Percentiles rank a stretch among this genome's conserved stretches.
phyloP scores from a whole-genome alignment of 2,888 invertebrate genomes.

The Eupithecia tripunctaria region DNA sequence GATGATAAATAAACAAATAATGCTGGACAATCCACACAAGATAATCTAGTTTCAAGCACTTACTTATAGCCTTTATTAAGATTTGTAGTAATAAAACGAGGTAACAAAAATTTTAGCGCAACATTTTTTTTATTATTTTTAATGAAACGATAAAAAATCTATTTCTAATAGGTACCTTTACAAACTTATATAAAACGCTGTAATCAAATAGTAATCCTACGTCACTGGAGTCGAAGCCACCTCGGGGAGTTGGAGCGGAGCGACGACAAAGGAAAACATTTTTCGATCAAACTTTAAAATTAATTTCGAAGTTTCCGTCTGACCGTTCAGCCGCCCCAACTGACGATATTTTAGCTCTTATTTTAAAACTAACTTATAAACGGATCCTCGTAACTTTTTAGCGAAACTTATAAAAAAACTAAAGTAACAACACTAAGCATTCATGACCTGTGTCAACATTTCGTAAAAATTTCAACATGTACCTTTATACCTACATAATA shows the following conservation, averaged over 20 bases:
- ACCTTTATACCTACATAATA: too few relatives aligned
- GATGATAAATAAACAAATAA: background rate
- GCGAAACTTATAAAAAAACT: background rate
- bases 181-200: background rate
- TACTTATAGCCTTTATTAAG: too few relatives aligned
- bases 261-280: constrained; percentile 68
- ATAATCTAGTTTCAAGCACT: too few relatives aligned
- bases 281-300: constrained; percentile 79
- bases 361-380: constrained; percentile 56
- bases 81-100: too few relatives aligned
- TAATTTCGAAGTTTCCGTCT: constrained; percentile 76
- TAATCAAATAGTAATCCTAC: background rate
- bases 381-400: background rate
- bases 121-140: too few relatives aligned
- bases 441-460: background rate
- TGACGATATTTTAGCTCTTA: constrained; percentile 63
- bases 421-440: background rate
- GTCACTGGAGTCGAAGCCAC: background rate
- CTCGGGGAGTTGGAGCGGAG: constrained; percentile 41
- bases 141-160: background rate
- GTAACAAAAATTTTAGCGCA: too few relatives aligned
- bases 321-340: constrained; percentile 59
- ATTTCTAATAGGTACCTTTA: background rate
- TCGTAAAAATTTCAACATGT: background rate
- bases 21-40: too few relatives aligned